Conservation (phyloP, 2,888 invertebrate genomes). For the Aporophyla nigra region DNA sequence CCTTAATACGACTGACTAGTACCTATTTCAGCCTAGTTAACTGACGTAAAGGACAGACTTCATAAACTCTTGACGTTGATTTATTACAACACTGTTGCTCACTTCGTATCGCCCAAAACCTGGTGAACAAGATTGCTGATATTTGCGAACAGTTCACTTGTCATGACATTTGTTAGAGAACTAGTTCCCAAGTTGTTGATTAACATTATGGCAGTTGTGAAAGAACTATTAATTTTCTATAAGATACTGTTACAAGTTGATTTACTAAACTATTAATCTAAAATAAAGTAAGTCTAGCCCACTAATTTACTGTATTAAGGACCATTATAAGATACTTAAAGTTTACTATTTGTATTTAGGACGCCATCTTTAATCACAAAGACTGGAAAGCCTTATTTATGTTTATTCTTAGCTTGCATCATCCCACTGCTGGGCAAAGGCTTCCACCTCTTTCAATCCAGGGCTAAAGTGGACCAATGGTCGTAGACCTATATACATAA, state of each 20-base stretch:
- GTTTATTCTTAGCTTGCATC: too few species aligned
- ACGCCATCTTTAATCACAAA: slow-evolving; percentile 31
- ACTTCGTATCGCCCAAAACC: slow-evolving; percentile 42
- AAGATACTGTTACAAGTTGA: slow-evolving; percentile 45
- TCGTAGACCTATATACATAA: slow-evolving; percentile 24
- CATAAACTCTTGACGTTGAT: slow-evolving; percentile 57
- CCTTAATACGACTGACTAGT: slow-evolving; percentile 8
- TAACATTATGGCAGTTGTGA: slow-evolving; percentile 43
- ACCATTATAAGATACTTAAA: slow-evolving; percentile 46
- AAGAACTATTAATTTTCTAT: slow-evolving; percentile 56
- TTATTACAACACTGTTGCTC: slow-evolving; percentile 35
- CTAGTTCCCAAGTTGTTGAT: slow-evolving; percentile 57
- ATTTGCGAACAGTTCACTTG: slow-evolving; percentile 53
- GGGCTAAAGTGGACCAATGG: too few species aligned
- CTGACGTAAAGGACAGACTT: slow-evolving; percentile 30
- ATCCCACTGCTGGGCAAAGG: too few species aligned
- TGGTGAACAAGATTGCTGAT: slow-evolving; percentile 47
- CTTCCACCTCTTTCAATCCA: too few species aligned
- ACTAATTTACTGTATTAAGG: slow-evolving; percentile 37
- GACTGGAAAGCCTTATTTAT: background rate
- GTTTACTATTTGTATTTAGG: slow-evolving; percentile 25
- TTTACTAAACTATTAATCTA: slow-evolving; percentile 48
- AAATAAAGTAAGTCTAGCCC: slow-evolving; percentile 48
- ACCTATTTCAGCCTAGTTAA: slow-evolving; percentile 23
- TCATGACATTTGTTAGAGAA: slow-evolving; percentile 54